Conservation (phyloP, 2,888 invertebrate genomes). For the Meandrusa payeni region DNA sequence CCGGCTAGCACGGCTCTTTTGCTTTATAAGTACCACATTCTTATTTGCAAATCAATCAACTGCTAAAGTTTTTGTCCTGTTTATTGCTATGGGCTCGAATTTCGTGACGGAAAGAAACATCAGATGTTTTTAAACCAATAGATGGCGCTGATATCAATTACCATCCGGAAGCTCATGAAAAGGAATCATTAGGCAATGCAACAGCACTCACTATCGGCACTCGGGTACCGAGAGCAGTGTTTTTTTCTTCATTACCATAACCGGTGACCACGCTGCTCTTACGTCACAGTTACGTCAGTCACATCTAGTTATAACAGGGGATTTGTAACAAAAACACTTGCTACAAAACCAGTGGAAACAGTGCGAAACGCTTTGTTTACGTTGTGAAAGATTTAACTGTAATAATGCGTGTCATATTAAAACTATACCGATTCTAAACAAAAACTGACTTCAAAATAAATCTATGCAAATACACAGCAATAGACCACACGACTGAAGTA, state of each 20-base stretch:
- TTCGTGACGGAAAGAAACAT: too few relatives aligned
- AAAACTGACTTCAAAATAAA: too few relatives aligned
- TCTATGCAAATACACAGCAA: too few relatives aligned
- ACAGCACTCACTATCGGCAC: background rate
- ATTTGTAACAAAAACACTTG: conserved; percentile 6
- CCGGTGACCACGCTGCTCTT: conserved; percentile 5
- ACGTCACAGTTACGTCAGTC: conserved; percentile 19
- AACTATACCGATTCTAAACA: too few relatives aligned
- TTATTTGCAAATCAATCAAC: too few relatives aligned
- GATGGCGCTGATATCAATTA: background rate
- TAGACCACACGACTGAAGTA: too few relatives aligned
- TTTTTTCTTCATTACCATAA: conserved; percentile 1
- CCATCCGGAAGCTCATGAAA: too few relatives aligned
- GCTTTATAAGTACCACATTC: too few relatives aligned
- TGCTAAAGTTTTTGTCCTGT: too few relatives aligned
- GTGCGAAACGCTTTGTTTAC: background rate
- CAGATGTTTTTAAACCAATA: background rate
- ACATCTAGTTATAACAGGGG: conserved; percentile 9
- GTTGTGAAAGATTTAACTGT: background rate
- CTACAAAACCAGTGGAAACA: conserved; percentile 1
- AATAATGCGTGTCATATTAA: too few relatives aligned
- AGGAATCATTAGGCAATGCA: background rate
- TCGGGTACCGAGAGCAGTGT: background rate
- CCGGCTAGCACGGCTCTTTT: too few relatives aligned
- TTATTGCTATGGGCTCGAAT: too few relatives aligned